phyloP scores from a whole-genome alignment of 2,888 invertebrate species.

The Holacanthella duospinosa region DNA sequence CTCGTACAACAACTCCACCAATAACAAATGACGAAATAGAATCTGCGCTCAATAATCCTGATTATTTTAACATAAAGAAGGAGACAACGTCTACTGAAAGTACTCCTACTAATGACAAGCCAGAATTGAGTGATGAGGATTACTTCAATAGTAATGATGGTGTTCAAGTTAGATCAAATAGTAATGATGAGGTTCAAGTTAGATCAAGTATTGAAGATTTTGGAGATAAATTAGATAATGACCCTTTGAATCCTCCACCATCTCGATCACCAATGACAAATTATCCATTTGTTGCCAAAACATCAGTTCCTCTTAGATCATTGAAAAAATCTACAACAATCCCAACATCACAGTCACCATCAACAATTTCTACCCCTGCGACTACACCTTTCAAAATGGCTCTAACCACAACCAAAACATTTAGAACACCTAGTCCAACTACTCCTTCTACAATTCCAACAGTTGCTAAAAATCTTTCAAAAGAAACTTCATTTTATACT shows the following conservation, averaged over 20 bases:
- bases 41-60: constrained; percentile 6
- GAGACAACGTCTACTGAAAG: background rate
- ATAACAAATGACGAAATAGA: background rate
- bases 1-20: background rate
- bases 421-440: background rate
- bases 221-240: background rate
- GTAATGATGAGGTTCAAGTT: background rate
- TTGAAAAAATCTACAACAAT: background rate
- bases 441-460: background rate
- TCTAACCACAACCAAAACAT: background rate
- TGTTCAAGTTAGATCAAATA: background rate
- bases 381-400: background rate
- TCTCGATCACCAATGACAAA: background rate
- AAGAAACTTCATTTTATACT: background rate
- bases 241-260: background rate
- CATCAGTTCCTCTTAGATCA: background rate
- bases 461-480: background rate
- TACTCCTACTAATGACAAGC: background rate
- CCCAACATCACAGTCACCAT: background rate
- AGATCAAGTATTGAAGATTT: background rate
- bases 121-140: background rate
- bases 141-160: background rate
- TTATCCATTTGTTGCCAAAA: background rate
- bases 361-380: background rate
- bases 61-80: background rate